Base-by-base conservation (phyloP, 2,113 vertebrate genomes). In the Corydoras maculifer region DNA sequence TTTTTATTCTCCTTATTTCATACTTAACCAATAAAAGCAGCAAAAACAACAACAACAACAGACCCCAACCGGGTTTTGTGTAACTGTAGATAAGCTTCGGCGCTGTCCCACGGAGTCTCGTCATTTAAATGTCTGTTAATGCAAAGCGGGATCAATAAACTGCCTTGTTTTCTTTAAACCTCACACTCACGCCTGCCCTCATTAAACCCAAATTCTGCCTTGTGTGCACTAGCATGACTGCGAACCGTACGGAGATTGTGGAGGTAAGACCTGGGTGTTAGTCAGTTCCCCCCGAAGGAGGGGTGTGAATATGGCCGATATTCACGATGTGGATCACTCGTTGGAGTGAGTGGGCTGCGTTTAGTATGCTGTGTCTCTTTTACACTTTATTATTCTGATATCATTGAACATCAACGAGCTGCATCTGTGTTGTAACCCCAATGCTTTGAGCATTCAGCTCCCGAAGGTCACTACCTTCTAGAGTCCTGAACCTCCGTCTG, bases 181-280 rank as follows among this genome's bases (percentile, higher is more conserved):
- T 93, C 84, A 93, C 35, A 43, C 7, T 43, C 35, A 96, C 92
- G 91, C 90, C 93, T 93, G 88, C 93, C 92, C 90, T 92, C 93
- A 91, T 92, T 97, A 98, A 98, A 94, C 91, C 90, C 90, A 94
- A 91, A 92, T 87, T 93, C 90, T 93, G 93, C 92, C 91, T 95
- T 91, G 91, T 92, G 92, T 94, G 92, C 89, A 91, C 91, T 93
- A 94, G 91, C 90, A 79, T 93, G 92, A 93, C 92, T 93, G 93
- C 95, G 90, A 96, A 91, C 92, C 91, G 94, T 94, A 92, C 88
- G 94, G 93, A 93, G 92, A 92, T 93, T 91, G 94, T 93, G 91
- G 94, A 98, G 97, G 94, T 98, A 98, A 98, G 96, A 96, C 92
- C 90, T 92, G 88, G 90, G 86, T 91, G 86, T 89, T 91, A 88